These are phyloP conservation scores for Drosophila prostipennis DNA, from an alignment of 2,888 invertebrate species.

Conservation along the genomic window DNA sequence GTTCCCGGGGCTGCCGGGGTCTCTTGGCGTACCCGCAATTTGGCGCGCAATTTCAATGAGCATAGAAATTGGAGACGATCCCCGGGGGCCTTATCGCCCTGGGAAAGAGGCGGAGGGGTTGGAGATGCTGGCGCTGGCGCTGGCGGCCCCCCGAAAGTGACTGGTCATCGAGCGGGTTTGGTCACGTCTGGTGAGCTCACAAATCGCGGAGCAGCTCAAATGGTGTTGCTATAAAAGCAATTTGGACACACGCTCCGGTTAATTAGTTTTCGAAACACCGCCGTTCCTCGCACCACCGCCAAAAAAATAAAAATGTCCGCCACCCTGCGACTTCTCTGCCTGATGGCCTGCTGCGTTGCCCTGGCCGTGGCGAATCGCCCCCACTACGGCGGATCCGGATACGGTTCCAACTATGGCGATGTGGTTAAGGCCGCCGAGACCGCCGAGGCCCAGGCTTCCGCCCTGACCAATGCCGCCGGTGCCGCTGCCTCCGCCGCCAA, in stretches of 20 bases:
- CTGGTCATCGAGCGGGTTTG: constrained; percentile 60
- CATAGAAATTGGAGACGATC: constrained; percentile 52
- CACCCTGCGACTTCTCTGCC: constrained; percentile 58
- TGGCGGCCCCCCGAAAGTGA: constrained; percentile 44
- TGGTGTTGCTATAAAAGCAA: constrained; percentile 81
- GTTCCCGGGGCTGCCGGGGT: constrained; percentile 10
- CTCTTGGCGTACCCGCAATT: constrained; percentile 34
- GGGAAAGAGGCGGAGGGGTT: constrained; percentile 9
- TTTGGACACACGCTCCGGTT: constrained; percentile 66
- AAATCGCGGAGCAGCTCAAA: constrained; percentile 66
- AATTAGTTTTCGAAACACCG: constrained; percentile 76
- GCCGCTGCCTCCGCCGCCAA: constrained; percentile 78
- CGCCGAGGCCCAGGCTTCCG: constrained; percentile 71
- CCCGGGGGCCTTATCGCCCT: constrained; percentile 38
- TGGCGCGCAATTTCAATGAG: constrained; percentile 63
- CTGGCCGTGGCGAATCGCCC: constrained; percentile 45
- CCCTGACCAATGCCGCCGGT: constrained; percentile 72
- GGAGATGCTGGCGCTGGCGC: constrained; percentile 35
- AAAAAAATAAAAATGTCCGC: constrained; percentile 45
- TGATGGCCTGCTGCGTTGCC: constrained; percentile 62
- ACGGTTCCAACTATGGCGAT: constrained; percentile 32
- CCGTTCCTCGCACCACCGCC: constrained; percentile 62
- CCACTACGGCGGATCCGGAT: constrained; percentile 3
- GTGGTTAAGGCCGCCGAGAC: constrained; percentile 48
- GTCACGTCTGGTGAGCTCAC: constrained; percentile 78